phyloP scores from a whole-genome alignment of 1,140 invertebrate species.

The Brachionus plicatilis region DNA sequence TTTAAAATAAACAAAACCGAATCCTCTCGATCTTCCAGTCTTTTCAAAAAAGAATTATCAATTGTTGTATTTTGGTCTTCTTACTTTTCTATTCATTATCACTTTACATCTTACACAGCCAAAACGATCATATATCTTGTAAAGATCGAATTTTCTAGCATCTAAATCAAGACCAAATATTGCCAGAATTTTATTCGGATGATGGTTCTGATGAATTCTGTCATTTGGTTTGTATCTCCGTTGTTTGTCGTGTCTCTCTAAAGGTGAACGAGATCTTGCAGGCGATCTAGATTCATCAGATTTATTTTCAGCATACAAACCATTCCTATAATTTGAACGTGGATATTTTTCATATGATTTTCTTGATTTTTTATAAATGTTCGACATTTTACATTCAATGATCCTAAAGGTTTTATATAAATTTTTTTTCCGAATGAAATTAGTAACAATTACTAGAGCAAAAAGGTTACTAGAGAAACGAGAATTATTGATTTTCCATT shows the following conservation, averaged over 20 bases:
- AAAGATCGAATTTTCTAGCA: not conserved
- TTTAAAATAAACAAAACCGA: slow-evolving; percentile 19
- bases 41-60: not conserved
- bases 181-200: not conserved
- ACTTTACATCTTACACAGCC: not conserved
- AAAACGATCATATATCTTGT: not conserved
- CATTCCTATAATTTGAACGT: not conserved
- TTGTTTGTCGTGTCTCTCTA: not conserved
- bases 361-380: not conserved
- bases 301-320: not conserved
- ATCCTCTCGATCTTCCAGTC: not conserved
- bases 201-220: not conserved
- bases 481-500: too few species aligned
- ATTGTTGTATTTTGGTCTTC: not conserved
- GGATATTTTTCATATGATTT: not conserved
- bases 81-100: slow-evolving; percentile 1
- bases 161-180: slow-evolving; percentile 2
- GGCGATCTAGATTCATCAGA: not conserved
- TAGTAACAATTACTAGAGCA: too few species aligned
- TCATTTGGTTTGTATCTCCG: not conserved
- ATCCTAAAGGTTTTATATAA: too few species aligned
- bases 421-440: too few species aligned
- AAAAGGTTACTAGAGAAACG: too few species aligned
- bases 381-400: not conserved
- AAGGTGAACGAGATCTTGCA: not conserved